Base-by-base conservation (phyloP, 2,888 invertebrate species). In the Homarus gammarus region DNA sequence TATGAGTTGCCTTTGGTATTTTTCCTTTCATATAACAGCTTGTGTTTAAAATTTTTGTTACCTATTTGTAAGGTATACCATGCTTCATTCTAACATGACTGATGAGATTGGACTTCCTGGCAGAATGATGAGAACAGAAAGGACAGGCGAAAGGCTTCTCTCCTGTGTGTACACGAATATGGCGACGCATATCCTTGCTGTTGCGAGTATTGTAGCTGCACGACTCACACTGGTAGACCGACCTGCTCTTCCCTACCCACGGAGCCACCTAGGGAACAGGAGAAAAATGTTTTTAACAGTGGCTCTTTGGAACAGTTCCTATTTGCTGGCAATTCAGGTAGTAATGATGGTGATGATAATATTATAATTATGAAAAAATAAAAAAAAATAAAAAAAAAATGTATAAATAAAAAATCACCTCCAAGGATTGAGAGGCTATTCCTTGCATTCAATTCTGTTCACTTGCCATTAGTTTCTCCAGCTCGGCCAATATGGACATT, bases 181-280 rank as follows among this genome's bases (percentile, higher is more conserved):
- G 90, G 40, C 90, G 88, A 31, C 88, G 73, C 88, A 88, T 88
- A 83, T 88, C 88, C 88, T 83, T 82, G 75, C 61, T 78, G 87
- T 87, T 87, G 84, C 51, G 90, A 64, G 90, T 90, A 56, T 68
- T 79, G 90, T 90, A 90, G 79, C 84, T 77, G 84, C 90, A 90
- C 27, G 61, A 79, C 70, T 83, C 77, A 38, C 90, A 90, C 72
- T 84, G 90, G 78, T 90, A 84, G 77, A 79, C 18, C 61, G 90
- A 82, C 70, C 70, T 73, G 81, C 84, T 79, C 79, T 87, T 84
- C 79, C 79, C 84, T 79, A 84, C 72, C 83, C 87, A 73, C 40
- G 87, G 87, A 72, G 44, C 81, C 78, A 87, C 90, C 79, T 90
- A 79, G 27, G 87, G 79, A 83, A 87, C 78, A 87, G 90, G 78